Conservation (phyloP, 2,888 invertebrate species). For the Orchesella flavescens region DNA sequence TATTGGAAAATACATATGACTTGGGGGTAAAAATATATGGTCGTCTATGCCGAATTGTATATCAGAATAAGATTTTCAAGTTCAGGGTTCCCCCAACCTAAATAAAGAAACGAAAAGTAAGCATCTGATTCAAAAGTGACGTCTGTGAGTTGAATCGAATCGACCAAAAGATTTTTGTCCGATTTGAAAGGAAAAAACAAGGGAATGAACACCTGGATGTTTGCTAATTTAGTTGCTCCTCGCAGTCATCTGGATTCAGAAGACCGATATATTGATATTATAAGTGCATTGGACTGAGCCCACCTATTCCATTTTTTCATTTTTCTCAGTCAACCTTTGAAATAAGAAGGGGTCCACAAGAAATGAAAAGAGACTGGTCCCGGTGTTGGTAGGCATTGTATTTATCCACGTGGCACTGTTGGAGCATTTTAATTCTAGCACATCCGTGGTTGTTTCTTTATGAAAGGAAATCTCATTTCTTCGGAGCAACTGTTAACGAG, state of each 20-base stretch:
- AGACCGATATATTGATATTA: background rate
- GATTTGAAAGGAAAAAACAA: background rate
- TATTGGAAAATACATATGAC: background rate
- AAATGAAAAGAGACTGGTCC: background rate
- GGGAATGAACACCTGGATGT: slow-evolving; percentile 4
- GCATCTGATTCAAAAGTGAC: background rate
- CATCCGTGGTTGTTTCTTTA: background rate
- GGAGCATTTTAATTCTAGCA: background rate
- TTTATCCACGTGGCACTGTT: slow-evolving; percentile 57
- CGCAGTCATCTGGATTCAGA: background rate
- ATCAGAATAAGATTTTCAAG: no score
- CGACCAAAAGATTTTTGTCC: background rate
- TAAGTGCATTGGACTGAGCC: slow-evolving; percentile 2
- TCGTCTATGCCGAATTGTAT: background rate
- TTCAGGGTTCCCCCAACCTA: no score
- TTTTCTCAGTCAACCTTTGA: background rate
- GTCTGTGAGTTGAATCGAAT: background rate
- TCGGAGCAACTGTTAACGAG: slow-evolving; percentile 14
- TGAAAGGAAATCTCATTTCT: background rate
- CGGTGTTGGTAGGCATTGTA: slow-evolving; percentile 37
- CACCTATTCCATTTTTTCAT: slow-evolving; percentile 2
- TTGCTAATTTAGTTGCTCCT: slow-evolving; percentile 1
- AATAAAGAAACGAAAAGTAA: no score
- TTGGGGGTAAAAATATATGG: background rate
- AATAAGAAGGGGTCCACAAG: background rate